Evolutionary conservation across 2,888 invertebrate genomes (phyloP).

Genomic region (Philereme vetulata): DNA sequence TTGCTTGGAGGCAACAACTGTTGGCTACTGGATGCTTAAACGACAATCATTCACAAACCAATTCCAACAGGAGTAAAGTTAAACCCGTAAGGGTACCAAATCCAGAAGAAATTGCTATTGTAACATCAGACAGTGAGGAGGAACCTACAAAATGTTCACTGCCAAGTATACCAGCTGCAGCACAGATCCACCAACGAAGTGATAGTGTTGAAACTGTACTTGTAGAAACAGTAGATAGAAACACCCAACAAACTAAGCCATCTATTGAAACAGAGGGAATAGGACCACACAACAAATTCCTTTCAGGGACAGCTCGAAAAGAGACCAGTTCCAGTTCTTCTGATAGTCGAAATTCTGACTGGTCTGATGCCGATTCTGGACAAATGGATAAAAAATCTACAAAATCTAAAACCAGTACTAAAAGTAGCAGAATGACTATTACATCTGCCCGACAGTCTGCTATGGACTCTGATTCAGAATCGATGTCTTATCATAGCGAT

Average conservation of each 20-base stretch:
- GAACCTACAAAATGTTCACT: constrained; percentile 45
- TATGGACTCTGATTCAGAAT: constrained; percentile 66
- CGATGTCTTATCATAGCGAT: constrained; percentile 70
- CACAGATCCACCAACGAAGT: constrained; percentile 50
- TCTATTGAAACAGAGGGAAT: constrained; percentile 50
- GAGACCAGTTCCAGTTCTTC: constrained; percentile 58
- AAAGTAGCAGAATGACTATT: constrained; percentile 43
- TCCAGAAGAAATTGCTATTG: constrained; percentile 70
- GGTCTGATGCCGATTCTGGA: constrained; percentile 65
- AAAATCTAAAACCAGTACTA: constrained; percentile 41
- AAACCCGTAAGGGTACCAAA: constrained; percentile 55
- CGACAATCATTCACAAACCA: constrained; percentile 56
- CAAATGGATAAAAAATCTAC: constrained; percentile 42
- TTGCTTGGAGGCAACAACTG: constrained; percentile 72
- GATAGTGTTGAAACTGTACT: constrained; percentile 68
- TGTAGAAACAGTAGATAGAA: constrained; percentile 51
- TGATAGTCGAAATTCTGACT: constrained; percentile 66
- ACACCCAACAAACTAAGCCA: constrained; percentile 45
- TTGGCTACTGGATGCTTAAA: constrained; percentile 71
- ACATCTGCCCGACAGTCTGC: constrained; percentile 36
- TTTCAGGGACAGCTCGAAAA: constrained; percentile 15
- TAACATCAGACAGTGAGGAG: constrained; percentile 61
- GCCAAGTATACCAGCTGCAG: constrained; percentile 33
- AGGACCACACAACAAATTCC: constrained; percentile 52
- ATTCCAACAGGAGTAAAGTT: constrained; percentile 16